Base-by-base conservation (phyloP, 2,113 vertebrate genomes). In the Bubo bubo region DNA sequence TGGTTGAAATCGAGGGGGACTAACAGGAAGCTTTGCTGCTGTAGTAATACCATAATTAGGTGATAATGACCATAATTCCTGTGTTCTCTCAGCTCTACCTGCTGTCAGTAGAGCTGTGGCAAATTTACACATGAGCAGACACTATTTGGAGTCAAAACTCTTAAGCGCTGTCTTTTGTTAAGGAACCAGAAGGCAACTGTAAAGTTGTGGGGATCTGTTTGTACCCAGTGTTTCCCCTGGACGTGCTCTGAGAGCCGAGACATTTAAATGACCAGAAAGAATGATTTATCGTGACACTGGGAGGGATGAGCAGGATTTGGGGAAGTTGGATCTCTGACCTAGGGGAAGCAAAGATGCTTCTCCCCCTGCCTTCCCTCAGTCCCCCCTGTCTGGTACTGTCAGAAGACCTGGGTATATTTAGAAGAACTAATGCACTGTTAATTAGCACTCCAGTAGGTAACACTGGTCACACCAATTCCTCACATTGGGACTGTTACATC, bases 171-270 rank as follows among this genome's bases (percentile, higher is more conserved):
- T 39, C 34, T n/a, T 49, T 45, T 50, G 49, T 56, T 64, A 43
- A 34, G 27, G 41, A 79, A 4, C 15, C 1, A 2, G 35, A 84
- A n/a, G 35, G 17, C 2, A 1, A 3, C 21, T 60, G 8, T 30
- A 12, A 76, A 43, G 28, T 39, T 80, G 19, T 43, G 64, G 43
- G 34, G n/a, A 22, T 24, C n/a, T 68, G 3, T 50, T 59, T 59
- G 37, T 58, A 39, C 6, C 32, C 19, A 24, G 14, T 23, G 45
- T 37, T 90, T 56, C 22, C 26, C 27, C 4, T 9, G 13, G 58
- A 23, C 0, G 0, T 7, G 4, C n/a, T 52, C 11, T 0, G 3
- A 24, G 28, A 37, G 19, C 35, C 24, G 56, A 68, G 63, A 20
- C 3, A 1, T n/a, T 39, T 23, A 8, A 8, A 8, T 2, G 8